Conservation (phyloP, 2,113 vertebrate species). For the Pelecanoides urinatrix region DNA sequence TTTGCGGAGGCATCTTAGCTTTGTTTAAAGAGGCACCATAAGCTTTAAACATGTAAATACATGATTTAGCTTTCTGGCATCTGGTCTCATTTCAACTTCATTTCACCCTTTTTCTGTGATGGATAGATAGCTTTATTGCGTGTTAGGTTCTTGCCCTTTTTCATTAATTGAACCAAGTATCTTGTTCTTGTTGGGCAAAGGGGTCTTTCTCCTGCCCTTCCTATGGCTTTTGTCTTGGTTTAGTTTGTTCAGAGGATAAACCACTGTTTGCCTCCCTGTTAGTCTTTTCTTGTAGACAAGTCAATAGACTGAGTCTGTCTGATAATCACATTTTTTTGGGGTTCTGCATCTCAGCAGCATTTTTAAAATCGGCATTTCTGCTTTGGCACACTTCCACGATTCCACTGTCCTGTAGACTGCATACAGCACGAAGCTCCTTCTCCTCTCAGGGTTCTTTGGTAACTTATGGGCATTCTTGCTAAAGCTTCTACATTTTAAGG, state of each 20-base stretch:
- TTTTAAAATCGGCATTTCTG: background rate
- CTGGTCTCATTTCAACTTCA: background rate
- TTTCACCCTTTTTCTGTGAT: background rate
- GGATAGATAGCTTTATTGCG: background rate
- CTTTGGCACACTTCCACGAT: background rate
- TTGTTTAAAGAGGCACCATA: background rate
- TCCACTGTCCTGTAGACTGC: background rate
- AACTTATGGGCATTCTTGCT: background rate
- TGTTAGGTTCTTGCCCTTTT: background rate
- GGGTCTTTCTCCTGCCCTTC: background rate
- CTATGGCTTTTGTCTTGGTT: background rate
- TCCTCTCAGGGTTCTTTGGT: background rate
- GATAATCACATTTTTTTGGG: background rate
- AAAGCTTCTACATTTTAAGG: background rate
- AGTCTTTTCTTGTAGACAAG: background rate
- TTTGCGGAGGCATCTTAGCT: background rate
- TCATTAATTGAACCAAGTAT: background rate
- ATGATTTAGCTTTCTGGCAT: background rate
- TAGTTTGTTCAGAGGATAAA: background rate
- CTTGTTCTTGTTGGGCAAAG: background rate
- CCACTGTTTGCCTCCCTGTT: background rate
- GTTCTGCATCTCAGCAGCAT: background rate
- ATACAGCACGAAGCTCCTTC: background rate
- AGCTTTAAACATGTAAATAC: conserved; percentile 1
- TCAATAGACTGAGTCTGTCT: background rate